Percentiles rank a stretch among this genome's conserved stretches.
Conservation (phyloP, 2,113 vertebrate genomes). For the Oreochromis tanganicae region DNA sequence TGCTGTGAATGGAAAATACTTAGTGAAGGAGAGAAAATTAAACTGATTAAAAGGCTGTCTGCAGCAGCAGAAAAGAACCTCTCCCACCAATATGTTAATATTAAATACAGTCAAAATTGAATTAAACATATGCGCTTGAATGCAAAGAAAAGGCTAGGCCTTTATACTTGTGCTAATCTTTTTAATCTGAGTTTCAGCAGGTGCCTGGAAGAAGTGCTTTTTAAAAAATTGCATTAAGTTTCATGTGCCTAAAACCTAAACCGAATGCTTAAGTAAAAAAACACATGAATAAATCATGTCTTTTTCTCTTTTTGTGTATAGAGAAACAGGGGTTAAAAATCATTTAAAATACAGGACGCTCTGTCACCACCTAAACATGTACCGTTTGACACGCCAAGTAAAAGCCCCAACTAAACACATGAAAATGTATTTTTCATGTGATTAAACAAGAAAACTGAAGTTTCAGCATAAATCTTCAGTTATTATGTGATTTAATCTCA, state of each 20-base stretch:
- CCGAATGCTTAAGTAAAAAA: slow-evolving; percentile 45
- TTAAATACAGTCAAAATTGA: slow-evolving; percentile 33
- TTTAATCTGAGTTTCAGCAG: slow-evolving; percentile 47
- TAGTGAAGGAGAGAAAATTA: neutral
- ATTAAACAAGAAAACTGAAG: neutral
- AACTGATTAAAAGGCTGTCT: slow-evolving; percentile 25
- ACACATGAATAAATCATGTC: slow-evolving; percentile 27
- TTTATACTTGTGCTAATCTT: slow-evolving; percentile 41
- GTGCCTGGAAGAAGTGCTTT: slow-evolving; percentile 30
- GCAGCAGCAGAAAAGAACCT: neutral
- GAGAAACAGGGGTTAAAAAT: slow-evolving; percentile 16
- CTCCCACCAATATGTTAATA: slow-evolving; percentile 10
- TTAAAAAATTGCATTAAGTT: slow-evolving; percentile 58
- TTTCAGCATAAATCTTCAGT: neutral
- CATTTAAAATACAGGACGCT: neutral
- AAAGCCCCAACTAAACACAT: neutral
- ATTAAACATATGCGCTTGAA: slow-evolving; percentile 28
- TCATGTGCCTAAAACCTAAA: slow-evolving; percentile 38
- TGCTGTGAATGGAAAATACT: neutral
- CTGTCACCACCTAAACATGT: neutral
- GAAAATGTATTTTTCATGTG: neutral
- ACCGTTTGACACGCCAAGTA: neutral
- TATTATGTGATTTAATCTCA: slow-evolving; percentile 21
- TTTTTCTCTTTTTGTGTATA: slow-evolving; percentile 17
- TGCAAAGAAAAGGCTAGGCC: slow-evolving; percentile 22